A percentile compares a stretch with the other conserved stretches of the same genome.
Conservation (phyloP, 2,113 vertebrate genomes). For the Mandrillus leucophaeus region DNA sequence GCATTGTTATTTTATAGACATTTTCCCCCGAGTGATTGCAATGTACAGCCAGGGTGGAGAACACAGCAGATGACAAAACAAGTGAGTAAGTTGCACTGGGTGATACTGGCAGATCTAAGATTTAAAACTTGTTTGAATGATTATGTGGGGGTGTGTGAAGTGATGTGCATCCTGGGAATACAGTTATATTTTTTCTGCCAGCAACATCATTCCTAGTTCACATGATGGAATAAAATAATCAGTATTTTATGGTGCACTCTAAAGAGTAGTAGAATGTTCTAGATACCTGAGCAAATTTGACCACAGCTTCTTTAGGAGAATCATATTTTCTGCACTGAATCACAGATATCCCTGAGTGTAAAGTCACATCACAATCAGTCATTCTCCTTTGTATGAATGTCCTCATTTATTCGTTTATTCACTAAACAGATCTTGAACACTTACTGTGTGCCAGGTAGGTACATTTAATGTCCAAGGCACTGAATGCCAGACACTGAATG, state of each 20-base stretch:
- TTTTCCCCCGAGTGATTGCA: neutral
- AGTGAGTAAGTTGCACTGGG: neutral
- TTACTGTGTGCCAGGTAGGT: neutral
- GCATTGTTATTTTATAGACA: neutral
- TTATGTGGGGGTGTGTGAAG: neutral
- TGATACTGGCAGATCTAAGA: neutral
- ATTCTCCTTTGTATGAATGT: neutral
- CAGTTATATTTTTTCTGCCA: constrained; percentile 5
- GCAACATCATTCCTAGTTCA: constrained; percentile 12
- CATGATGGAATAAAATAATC: constrained; percentile 7
- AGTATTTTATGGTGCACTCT: neutral
- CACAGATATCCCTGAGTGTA: neutral
- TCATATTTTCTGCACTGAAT: neutral
- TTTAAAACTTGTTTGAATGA: neutral
- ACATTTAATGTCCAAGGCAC: neutral
- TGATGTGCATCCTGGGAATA: neutral
- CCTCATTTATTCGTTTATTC: neutral
- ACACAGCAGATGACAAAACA: neutral
- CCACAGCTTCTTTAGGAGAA: neutral
- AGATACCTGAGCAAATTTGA: neutral
- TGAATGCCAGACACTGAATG: neutral
- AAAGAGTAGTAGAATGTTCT: neutral
- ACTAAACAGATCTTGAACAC: neutral
- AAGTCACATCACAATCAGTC: neutral
- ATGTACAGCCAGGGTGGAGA: neutral